These are phyloP conservation scores for Drosophila subobscura DNA, from an alignment of 1,140 invertebrate genomes.

Conservation along the genomic window DNA sequence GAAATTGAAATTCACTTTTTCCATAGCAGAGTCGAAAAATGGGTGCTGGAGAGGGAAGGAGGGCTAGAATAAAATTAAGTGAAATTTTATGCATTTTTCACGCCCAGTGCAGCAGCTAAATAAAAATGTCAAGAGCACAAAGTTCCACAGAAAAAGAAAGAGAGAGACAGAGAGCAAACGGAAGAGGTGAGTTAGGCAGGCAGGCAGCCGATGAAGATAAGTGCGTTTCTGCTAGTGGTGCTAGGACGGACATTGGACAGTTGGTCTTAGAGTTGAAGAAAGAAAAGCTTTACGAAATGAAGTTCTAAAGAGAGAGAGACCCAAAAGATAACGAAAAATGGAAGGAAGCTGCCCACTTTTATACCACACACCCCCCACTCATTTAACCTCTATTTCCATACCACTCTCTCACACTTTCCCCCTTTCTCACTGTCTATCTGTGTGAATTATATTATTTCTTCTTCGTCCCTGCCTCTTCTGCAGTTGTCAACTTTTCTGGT, in stretches of 20 bases:
- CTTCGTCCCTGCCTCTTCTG: constrained; percentile 4
- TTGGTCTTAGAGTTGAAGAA: constrained; percentile 43
- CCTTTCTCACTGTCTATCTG: constrained; percentile 14
- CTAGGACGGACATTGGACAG: constrained; percentile 64
- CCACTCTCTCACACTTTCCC: not conserved
- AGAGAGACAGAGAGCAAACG: not conserved
- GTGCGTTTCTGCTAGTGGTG: constrained; percentile 45
- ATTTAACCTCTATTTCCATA: constrained; percentile 51
- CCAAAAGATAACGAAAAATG: constrained; percentile 18
- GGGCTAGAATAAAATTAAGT: constrained; percentile 69
- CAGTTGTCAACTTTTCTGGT: constrained; percentile 30
- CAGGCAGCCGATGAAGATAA: constrained; percentile 60
- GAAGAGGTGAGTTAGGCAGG: too few relatives aligned
- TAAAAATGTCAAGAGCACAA: constrained; percentile 81
- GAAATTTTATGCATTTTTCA: constrained; percentile 83
- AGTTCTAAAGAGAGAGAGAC: constrained; percentile 36
- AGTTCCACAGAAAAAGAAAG: constrained; percentile 23
- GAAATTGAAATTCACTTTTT: constrained; percentile 62
- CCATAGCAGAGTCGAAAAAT: not conserved
- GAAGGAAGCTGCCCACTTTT: constrained; percentile 1
- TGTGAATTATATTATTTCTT: constrained; percentile 61
- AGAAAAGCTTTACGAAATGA: constrained; percentile 57
- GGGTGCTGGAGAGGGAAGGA: not conserved
- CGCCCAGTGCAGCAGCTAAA: constrained; percentile 75
- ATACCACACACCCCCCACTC: constrained; percentile 5